phyloP scores from a whole-genome alignment of 1,140 invertebrate species.

The Dufourea novaeangliae region DNA sequence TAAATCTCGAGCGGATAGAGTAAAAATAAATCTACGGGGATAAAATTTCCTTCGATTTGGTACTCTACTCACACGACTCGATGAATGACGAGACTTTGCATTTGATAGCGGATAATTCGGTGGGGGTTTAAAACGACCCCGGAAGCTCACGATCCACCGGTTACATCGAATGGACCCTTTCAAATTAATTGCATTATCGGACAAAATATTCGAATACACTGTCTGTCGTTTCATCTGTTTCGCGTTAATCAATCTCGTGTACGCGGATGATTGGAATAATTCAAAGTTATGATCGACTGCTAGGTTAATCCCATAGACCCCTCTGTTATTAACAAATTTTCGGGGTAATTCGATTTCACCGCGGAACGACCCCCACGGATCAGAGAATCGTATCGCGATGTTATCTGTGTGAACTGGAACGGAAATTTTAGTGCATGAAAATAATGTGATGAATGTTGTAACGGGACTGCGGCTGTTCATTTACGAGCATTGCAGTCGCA shows the following conservation, averaged over 20 bases:
- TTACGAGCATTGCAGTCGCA: too few relatives aligned
- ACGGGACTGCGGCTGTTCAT: too few relatives aligned
- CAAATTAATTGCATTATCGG: not conserved
- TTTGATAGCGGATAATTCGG: not conserved
- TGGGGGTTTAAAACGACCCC: too few relatives aligned
- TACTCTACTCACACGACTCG: not conserved
- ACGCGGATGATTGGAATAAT: conserved; percentile 12
- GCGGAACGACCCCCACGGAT: not conserved
- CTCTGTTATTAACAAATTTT: not conserved
- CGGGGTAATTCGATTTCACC: not conserved
- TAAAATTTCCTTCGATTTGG: conserved; percentile 10
- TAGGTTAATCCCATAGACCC: not conserved
- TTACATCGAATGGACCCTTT: not conserved
- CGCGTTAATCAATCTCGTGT: not conserved
- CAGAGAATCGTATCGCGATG: not conserved
- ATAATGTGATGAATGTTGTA: too few relatives aligned
- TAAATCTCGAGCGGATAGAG: conserved; percentile 14
- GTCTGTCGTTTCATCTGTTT: not conserved
- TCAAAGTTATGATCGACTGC: not conserved
- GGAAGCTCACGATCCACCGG: not conserved
- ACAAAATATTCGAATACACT: not conserved
- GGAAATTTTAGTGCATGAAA: too few relatives aligned
- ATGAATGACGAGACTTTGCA: not conserved
- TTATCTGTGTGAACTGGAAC: too few relatives aligned
- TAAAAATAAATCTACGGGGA: conserved; percentile 32